Evolutionary conservation across 2,888 invertebrate genomes (phyloP).

Genomic region (Cryptus viduatorius): DNA sequence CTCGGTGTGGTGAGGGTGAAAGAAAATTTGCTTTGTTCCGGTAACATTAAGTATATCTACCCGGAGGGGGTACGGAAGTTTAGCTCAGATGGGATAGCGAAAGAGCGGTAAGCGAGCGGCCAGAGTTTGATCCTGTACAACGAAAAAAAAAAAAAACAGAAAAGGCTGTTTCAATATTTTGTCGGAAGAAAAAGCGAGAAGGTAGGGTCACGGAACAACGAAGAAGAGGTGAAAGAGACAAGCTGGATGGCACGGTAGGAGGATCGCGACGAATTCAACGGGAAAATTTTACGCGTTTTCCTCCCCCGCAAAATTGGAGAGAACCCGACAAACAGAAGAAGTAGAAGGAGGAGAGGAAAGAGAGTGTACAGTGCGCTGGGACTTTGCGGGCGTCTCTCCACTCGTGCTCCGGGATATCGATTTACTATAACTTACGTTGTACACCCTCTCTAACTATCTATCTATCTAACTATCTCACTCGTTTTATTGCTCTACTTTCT

Average conservation of each 20-base stretch:
- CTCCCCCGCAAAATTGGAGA: conserved; percentile 36
- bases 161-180: conserved; percentile 65
- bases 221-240: conserved; percentile 7
- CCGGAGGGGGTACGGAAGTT: conserved; percentile 25
- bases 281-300: conserved; percentile 60
- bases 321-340: conserved; percentile 32
- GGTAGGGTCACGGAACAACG: conserved; percentile 16
- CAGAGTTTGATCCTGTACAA: conserved; percentile 57
- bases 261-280: conserved; percentile 38
- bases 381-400: conserved; percentile 62
- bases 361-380: conserved; percentile 56
- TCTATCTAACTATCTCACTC: conserved; percentile 28
- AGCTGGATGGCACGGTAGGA: conserved; percentile 22
- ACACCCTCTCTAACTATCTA: conserved; percentile 44
- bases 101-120: conserved; percentile 2
- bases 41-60: conserved; percentile 53
- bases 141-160: conserved; percentile 26
- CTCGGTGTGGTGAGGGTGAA: not conserved
- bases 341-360: conserved; percentile 41
- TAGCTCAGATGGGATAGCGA: conserved; percentile 17
- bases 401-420: conserved; percentile 64
- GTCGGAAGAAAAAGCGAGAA: conserved; percentile 19
- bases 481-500: conserved; percentile 26
- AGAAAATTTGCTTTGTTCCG: conserved; percentile 57
- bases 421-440: conserved; percentile 67